These are phyloP conservation scores for Hiodon tergisus DNA, from an alignment of 2,113 vertebrate species.

Conservation along the genomic window DNA sequence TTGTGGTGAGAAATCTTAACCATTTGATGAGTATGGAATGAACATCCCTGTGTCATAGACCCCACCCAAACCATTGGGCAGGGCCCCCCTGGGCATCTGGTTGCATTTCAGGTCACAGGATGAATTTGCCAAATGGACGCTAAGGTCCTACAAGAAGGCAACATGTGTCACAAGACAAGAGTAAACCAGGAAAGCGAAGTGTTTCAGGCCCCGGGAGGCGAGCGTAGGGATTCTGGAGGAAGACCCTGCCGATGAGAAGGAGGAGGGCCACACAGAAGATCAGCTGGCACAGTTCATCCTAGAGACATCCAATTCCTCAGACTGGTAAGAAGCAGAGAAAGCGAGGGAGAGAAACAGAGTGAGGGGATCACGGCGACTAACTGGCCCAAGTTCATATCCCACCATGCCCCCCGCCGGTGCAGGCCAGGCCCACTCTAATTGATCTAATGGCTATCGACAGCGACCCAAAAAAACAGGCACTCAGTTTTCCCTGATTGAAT, in stretches of 20 bases:
- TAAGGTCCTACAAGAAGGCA: background rate
- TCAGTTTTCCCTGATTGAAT: slow-evolving; percentile 96
- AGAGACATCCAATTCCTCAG: background rate
- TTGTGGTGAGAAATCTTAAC: no score
- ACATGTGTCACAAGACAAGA: no score
- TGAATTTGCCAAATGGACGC: background rate
- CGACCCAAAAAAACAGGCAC: slow-evolving; percentile 89
- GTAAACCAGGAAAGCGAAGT: no score
- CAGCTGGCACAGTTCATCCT: background rate
- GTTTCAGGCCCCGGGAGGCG: background rate
- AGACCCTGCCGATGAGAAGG: background rate
- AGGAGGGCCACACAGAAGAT: no score
- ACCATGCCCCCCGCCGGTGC: slow-evolving; percentile 12
- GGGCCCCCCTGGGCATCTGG: background rate
- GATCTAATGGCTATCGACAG: slow-evolving; percentile 93
- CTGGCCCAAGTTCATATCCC: slow-evolving; percentile 23
- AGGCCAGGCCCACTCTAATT: slow-evolving; percentile 69
- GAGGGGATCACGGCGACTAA: background rate
- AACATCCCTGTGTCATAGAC: no score
- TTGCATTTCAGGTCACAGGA: background rate
- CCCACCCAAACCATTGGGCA: no score
- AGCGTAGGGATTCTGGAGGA: no score
- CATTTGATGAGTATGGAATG: no score
- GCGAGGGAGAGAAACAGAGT: background rate
- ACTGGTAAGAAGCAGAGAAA: slow-evolving; percentile 13